phyloP scores from a whole-genome alignment of 2,113 vertebrate species.

The Cyprinodon tularosa region DNA sequence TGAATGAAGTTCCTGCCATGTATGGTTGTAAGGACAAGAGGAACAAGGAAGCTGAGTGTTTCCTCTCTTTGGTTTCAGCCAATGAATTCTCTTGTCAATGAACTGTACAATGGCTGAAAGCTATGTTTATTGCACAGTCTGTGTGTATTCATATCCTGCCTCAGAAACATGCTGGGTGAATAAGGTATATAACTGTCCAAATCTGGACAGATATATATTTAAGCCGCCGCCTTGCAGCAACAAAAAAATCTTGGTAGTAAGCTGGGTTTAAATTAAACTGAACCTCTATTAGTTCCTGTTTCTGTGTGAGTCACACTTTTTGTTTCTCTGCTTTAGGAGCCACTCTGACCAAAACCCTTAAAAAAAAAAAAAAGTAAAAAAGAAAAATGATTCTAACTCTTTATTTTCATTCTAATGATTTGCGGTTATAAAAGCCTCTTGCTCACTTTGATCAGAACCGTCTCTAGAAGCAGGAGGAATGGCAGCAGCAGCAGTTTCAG shows the following conservation, averaged over 20 bases:
- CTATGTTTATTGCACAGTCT: neutral
- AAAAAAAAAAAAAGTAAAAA: neutral
- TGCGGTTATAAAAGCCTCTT: neutral
- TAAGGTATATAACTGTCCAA: slow-evolving; percentile 1
- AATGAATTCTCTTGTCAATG: slow-evolving; percentile 33
- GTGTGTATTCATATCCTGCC: neutral
- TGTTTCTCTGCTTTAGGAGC: neutral
- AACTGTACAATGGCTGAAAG: slow-evolving; percentile 18
- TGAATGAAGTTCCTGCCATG: slow-evolving; percentile 73
- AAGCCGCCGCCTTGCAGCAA: neutral
- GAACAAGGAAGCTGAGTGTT: slow-evolving; percentile 48
- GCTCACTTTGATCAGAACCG: slow-evolving; percentile 1
- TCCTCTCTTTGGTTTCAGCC: slow-evolving; percentile 49
- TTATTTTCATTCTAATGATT: neutral
- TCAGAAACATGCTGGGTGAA: neutral
- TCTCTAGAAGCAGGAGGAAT: slow-evolving; percentile 14
- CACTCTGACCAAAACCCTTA: slow-evolving; percentile 1
- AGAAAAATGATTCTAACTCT: slow-evolving; percentile 21
- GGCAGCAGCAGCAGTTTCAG: neutral
- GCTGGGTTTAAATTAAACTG: slow-evolving; percentile 3
- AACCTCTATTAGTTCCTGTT: slow-evolving; percentile 25
- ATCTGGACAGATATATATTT: slow-evolving; percentile 12
- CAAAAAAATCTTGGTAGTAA: slow-evolving; percentile 24
- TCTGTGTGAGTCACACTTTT: slow-evolving; percentile 39
- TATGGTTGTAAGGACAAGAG: slow-evolving; percentile 54